Evolutionary conservation across 2,113 vertebrate species (phyloP).

Genomic region (Nyctereutes procyonoides): DNA sequence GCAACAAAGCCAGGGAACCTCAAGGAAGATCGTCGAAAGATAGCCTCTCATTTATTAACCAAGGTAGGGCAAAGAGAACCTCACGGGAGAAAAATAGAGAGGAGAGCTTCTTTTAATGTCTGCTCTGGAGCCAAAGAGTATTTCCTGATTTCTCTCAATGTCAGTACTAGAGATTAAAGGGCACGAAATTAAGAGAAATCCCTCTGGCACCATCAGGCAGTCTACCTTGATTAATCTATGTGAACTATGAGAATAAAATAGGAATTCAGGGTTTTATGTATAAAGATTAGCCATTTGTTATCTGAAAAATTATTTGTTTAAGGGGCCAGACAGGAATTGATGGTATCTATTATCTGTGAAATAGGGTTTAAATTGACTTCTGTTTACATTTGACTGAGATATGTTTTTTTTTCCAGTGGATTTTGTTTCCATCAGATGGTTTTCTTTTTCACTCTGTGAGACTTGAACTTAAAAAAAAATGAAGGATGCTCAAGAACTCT

Average conservation of each 20-base stretch:
- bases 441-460: conserved; percentile 33
- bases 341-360: conserved; percentile 43
- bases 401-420: background rate
- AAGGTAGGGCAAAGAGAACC: background rate
- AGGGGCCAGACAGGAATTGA: background rate
- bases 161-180: conserved; percentile 11
- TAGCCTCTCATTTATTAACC: background rate
- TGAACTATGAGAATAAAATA: conserved; percentile 15
- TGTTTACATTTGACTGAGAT: conserved; percentile 21
- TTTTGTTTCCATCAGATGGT: conserved; percentile 28
- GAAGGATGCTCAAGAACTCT: background rate
- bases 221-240: background rate
- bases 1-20: background rate
- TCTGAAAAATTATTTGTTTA: conserved; percentile 57
- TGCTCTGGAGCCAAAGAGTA: background rate
- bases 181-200: conserved; percentile 6
- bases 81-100: background rate
- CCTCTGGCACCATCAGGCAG: background rate
- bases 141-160: background rate
- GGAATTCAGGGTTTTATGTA: background rate
- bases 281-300: conserved; percentile 46
- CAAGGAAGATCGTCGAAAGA: background rate
- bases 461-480: conserved; percentile 32
- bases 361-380: conserved; percentile 51
- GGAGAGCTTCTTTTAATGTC: background rate